phyloP scores from a whole-genome alignment of 2,888 invertebrate species.

The Temnothorax ravouxi region DNA sequence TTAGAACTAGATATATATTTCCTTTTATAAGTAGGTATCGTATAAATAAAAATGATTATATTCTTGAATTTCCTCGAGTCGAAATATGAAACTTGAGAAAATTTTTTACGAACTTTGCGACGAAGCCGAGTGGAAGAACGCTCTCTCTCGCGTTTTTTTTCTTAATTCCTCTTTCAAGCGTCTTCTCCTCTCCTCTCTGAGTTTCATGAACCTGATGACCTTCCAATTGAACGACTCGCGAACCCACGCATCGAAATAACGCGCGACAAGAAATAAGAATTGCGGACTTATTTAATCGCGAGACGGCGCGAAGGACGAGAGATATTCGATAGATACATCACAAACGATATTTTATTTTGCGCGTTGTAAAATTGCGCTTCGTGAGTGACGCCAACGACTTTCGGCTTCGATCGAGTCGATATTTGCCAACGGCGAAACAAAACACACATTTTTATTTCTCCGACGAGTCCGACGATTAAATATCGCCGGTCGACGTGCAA shows the following conservation, averaged over 20 bases:
- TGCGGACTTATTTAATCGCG: slow-evolving; percentile 12
- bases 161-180: background rate
- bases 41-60: background rate
- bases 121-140: background rate
- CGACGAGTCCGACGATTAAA: background rate
- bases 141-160: background rate
- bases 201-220: slow-evolving; percentile 44
- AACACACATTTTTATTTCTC: background rate
- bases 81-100: background rate
- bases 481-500: slow-evolving; percentile 4
- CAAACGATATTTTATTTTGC: slow-evolving; percentile 12
- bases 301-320: slow-evolving; percentile 17
- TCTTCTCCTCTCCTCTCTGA: background rate
- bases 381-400: background rate
- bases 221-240: slow-evolving; percentile 7
- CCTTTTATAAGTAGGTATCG: background rate
- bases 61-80: background rate
- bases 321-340: background rate
- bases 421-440: slow-evolving; percentile 11
- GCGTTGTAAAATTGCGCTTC: background rate
- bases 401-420: slow-evolving; percentile 27
- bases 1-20: background rate
- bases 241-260: slow-evolving; percentile 23
- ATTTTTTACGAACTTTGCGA: background rate
- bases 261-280: slow-evolving; percentile 9